Percentiles rank a stretch among this genome's conserved stretches.
These are phyloP conservation scores for Unio delphinus DNA, from an alignment of 2,888 invertebrate genomes.

Conservation along the genomic window DNA sequence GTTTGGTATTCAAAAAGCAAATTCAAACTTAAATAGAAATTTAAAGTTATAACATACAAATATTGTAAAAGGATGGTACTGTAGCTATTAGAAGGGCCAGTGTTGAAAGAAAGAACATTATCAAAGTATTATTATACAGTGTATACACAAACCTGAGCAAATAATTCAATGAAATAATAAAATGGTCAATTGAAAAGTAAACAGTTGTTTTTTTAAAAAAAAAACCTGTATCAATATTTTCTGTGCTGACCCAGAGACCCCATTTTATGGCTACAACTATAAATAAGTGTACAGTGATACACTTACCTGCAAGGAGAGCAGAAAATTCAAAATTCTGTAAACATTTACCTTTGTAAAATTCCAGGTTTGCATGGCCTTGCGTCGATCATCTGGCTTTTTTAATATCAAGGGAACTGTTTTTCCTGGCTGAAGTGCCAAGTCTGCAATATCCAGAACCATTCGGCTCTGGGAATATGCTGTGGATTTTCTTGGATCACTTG, in stretches of 20 bases:
- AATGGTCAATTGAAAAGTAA: background rate
- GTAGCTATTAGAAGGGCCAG: background rate
- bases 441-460: slow-evolving; percentile 89
- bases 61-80: no score
- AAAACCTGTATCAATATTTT: background rate
- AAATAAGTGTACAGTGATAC: background rate
- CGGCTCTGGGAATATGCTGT: slow-evolving; percentile 30
- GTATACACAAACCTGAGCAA: no score
- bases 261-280: background rate
- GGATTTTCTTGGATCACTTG: slow-evolving; percentile 70
- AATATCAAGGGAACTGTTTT: slow-evolving; percentile 83
- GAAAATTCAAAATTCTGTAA: background rate
- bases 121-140: no score
- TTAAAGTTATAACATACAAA: background rate
- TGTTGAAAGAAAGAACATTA: background rate
- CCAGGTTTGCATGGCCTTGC: slow-evolving; percentile 95
- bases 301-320: background rate
- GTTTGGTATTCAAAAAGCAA: no score
- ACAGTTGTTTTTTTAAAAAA: background rate
- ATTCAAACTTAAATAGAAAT: background rate
- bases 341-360: slow-evolving; percentile 78
- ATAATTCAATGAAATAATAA: background rate
- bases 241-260: background rate
- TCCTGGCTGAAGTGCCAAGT: slow-evolving; percentile 88
- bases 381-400: slow-evolving; percentile 85